Evolutionary conservation across 2,797 vertebrate genomes (phyloP).

Genomic region (Eutrigla gurnardus): DNA sequence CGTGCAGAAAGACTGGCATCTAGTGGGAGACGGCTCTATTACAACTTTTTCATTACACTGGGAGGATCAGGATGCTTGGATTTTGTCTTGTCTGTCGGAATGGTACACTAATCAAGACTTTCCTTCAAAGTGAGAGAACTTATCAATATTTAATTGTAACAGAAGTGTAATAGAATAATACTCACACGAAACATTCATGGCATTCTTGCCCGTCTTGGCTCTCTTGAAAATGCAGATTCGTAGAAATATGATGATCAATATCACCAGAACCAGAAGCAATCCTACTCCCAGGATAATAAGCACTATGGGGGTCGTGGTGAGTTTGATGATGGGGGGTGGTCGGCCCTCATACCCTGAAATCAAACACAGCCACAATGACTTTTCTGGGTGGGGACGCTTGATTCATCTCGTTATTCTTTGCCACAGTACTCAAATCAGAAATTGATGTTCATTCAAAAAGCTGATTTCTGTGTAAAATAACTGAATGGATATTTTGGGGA

Average conservation of each 20-base stretch:
- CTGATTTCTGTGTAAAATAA: background rate
- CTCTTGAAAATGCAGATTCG: slow-evolving; percentile 23
- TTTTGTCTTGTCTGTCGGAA: background rate
- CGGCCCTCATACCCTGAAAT: accelerated
- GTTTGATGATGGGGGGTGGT: accelerated
- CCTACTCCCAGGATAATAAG: slow-evolving; percentile 30
- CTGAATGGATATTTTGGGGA: background rate
- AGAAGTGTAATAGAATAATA: background rate
- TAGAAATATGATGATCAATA: slow-evolving; percentile 37
- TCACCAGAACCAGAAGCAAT: slow-evolving; percentile 45
- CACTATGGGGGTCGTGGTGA: accelerated
- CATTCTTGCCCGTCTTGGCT: slow-evolving; percentile 13
- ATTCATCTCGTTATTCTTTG: background rate
- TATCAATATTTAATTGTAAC: background rate
- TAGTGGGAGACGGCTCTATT: slow-evolving; percentile 23
- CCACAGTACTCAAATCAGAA: background rate
- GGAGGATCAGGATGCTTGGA: background rate
- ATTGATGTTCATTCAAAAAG: background rate
- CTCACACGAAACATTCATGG: slow-evolving; percentile 38
- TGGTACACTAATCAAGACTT: background rate
- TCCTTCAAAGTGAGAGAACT: background rate
- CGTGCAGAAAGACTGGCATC: slow-evolving; percentile 42
- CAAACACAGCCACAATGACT: slow-evolving; percentile 15
- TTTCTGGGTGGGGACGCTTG: background rate
- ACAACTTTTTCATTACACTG: background rate